A percentile compares a stretch with the other conserved stretches of the same genome.
Evolutionary conservation across 2,113 vertebrate genomes (phyloP).

Genomic region (Hippocampus mohnikei): DNA sequence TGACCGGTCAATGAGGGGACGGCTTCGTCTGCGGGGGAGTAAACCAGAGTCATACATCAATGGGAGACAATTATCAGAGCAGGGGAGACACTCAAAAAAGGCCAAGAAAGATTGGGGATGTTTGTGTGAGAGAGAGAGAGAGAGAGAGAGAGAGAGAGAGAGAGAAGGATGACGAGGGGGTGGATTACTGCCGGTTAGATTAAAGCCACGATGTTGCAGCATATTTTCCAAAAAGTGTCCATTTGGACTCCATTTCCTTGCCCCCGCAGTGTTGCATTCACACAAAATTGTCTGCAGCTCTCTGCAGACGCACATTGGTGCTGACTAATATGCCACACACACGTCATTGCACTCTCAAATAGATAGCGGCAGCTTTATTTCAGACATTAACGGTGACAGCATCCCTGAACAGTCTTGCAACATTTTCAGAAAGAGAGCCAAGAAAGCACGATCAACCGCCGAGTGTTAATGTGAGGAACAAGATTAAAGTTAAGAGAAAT

Average conservation of each 20-base stretch:
- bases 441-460: conserved; percentile 14
- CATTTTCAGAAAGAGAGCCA: background rate
- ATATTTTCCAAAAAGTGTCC: conserved; percentile 7
- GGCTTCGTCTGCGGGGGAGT: conserved; percentile 38
- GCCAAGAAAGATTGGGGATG: conserved; percentile 20
- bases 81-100: conserved; percentile 26
- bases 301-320: conserved; percentile 19
- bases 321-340: conserved; percentile 42
- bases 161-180: background rate
- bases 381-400: conserved; percentile 30
- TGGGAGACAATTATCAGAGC: conserved; percentile 31
- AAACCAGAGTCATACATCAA: conserved; percentile 35
- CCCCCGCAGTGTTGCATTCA: background rate
- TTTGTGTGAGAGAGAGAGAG: background rate
- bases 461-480: conserved; percentile 20
- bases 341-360: conserved; percentile 41
- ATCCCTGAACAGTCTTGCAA: conserved; percentile 24
- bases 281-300: conserved; percentile 21
- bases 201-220: background rate
- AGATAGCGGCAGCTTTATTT: conserved; percentile 32
- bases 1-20: conserved; percentile 21
- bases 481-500: conserved; percentile 26
- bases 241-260: background rate
- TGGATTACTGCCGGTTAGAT: conserved; percentile 10
- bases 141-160: background rate